A percentile compares a stretch with the other conserved stretches of the same genome.
These are phyloP conservation scores for Caenorhabditis sp. DNA, from an alignment of 2,888 invertebrate species.

Conservation along the genomic window DNA sequence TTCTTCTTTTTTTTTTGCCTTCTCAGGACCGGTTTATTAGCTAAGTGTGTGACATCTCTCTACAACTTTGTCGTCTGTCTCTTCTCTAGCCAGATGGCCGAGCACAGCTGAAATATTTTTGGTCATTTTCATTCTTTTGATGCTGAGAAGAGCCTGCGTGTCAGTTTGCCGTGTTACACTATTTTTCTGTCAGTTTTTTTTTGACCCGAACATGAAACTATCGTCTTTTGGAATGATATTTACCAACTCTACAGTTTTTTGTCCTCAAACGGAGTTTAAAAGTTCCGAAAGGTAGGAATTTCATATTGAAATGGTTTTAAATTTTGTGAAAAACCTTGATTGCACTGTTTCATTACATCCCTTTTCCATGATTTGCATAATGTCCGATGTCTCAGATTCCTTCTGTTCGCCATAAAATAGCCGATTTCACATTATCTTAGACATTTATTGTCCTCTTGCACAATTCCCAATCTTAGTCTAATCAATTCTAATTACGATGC, in stretches of 20 bases:
- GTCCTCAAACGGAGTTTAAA: too few relatives aligned
- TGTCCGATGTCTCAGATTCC: not conserved
- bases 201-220: too few relatives aligned
- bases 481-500: slow-evolving; percentile 34
- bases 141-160: not conserved
- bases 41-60: slow-evolving; percentile 51
- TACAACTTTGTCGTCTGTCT: slow-evolving; percentile 28
- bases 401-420: not conserved
- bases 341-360: too few relatives aligned
- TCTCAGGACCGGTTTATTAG: slow-evolving; percentile 47
- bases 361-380: too few relatives aligned
- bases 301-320: too few relatives aligned
- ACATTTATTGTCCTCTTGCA: not conserved
- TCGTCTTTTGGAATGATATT: too few relatives aligned
- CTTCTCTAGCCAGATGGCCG: slow-evolving; percentile 29
- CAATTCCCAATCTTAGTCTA: slow-evolving; percentile 1
- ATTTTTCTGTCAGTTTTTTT: too few relatives aligned
- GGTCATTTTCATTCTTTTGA: slow-evolving; percentile 16
- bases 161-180: too few relatives aligned
- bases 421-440: not conserved
- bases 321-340: too few relatives aligned
- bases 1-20: slow-evolving; percentile 12
- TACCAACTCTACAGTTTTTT: too few relatives aligned
- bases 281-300: too few relatives aligned
- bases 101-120: slow-evolving; percentile 30